Conservation (phyloP, 2,113 vertebrate genomes). For the Barbus barbus region DNA sequence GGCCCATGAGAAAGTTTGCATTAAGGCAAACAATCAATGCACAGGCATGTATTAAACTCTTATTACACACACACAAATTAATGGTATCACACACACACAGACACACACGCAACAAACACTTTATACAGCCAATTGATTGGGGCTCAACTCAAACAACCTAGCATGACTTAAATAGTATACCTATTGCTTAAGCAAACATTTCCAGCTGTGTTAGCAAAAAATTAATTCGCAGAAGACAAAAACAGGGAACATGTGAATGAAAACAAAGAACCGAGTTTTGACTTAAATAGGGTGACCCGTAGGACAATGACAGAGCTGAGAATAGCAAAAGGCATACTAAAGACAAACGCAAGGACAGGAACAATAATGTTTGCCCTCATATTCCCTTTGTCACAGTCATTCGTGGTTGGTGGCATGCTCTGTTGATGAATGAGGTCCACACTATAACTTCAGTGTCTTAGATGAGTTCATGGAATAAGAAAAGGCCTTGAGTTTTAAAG, state of each 20-base stretch:
- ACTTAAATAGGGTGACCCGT: slow-evolving; percentile 53
- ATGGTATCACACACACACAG: not conserved
- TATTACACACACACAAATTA: too few species aligned
- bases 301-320: slow-evolving; percentile 60
- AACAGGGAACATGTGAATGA: slow-evolving; percentile 26
- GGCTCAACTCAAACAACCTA: not conserved
- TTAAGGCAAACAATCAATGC: slow-evolving; percentile 62
- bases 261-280: slow-evolving; percentile 9
- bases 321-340: slow-evolving; percentile 61
- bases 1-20: slow-evolving; percentile 53
- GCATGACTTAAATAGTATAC: not conserved
- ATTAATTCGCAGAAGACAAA: slow-evolving; percentile 1
- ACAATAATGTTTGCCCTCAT: slow-evolving; percentile 52
- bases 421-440: slow-evolving; percentile 48
- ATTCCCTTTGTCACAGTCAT: slow-evolving; percentile 53
- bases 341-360: slow-evolving; percentile 56
- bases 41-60: slow-evolving; percentile 37
- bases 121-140: slow-evolving; percentile 8
- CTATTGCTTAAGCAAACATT: slow-evolving; percentile 38
- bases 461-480: slow-evolving; percentile 67
- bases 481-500: slow-evolving; percentile 59
- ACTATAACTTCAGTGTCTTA: slow-evolving; percentile 59
- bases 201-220: slow-evolving; percentile 2
- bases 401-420: slow-evolving; percentile 45
- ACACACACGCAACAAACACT: slow-evolving; percentile 45